These are phyloP conservation scores for Chelon labrosus DNA, from an alignment of 2,797 vertebrate genomes.

Conservation along the genomic window DNA sequence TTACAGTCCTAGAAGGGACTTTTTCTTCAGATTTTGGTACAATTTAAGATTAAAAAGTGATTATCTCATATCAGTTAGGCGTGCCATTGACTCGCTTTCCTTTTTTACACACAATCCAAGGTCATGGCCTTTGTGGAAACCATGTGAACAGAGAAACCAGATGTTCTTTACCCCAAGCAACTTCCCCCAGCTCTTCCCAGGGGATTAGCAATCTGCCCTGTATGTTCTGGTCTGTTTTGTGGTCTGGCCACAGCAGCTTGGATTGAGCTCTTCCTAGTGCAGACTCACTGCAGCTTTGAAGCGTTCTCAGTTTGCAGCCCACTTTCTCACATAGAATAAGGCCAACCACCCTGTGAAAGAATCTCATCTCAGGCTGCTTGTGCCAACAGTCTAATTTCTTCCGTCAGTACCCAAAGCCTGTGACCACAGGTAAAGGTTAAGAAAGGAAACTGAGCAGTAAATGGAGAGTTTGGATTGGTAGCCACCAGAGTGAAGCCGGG, in stretches of 20 bases:
- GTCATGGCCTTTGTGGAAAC: slow-evolving; percentile 1
- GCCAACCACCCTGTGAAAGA: slow-evolving; percentile 29
- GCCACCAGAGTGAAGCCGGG: slow-evolving; percentile 2
- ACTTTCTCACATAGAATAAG: slow-evolving; percentile 27
- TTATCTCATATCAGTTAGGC: background rate
- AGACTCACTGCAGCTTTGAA: slow-evolving; percentile 28
- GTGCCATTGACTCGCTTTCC: background rate
- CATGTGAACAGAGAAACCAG: background rate
- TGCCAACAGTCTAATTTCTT: slow-evolving; percentile 35
- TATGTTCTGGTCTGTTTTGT: slow-evolving; percentile 23
- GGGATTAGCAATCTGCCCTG: slow-evolving; percentile 3
- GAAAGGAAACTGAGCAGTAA: slow-evolving; percentile 19
- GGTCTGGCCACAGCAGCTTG: slow-evolving; percentile 27
- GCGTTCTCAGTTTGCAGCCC: slow-evolving; percentile 36
- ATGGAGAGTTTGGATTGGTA: slow-evolving; percentile 44
- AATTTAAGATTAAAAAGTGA: background rate
- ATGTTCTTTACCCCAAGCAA: background rate
- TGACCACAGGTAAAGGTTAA: slow-evolving; percentile 18
- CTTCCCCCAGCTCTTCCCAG: slow-evolving; percentile 2
- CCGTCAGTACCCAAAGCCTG: slow-evolving; percentile 12
- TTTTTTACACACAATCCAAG: background rate
- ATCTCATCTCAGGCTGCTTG: slow-evolving; percentile 30
- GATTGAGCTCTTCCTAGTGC: slow-evolving; percentile 22
- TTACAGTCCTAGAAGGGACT: too few relatives aligned
- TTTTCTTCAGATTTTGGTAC: background rate